Evolutionary conservation across 1,140 invertebrate species (phyloP), one percentile per base, ranked within the genome.

Genomic region (Epicauta chinensis): DNA sequence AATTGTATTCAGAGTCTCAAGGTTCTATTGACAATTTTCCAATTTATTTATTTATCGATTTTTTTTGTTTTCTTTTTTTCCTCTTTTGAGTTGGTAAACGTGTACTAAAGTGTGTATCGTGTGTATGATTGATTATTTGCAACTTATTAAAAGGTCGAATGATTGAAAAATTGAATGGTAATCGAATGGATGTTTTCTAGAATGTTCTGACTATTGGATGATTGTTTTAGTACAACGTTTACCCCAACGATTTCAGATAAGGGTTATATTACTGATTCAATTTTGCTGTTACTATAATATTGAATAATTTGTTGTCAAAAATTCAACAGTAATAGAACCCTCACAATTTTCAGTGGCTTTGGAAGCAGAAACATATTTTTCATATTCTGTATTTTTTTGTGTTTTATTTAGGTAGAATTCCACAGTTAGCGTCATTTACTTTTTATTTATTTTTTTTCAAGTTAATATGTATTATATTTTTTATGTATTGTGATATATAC

Each of bases 401-500:
- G 51, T 65, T 65, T 65, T 63, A 63, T 65, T 60, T 63, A 65
- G 61, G 63, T 58, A 58, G 61, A 63, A 63, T 52, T 60, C 62
- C 51, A 39, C 62, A 58, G 46, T 37, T 55, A 53, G 34, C 54
- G 58, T 57, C 51, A 53, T 49, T 53, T 51, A 58, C 15, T 35
- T 16, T 13, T 23, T 46, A 52, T 61, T 52, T 54, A 52, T 60
- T 51, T 40, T 45, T 51, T 55, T 55, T 53, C 42, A 41, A 38
- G 37, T 60, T 46, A 51, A 12, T 45, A 48, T 60, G 56, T 55
- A 58, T 49, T 55, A 53, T 61, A 51, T 47, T 52, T 51, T 61
- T 48, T 55, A 49, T 41, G 16, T 52, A 30, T 47, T 50, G 50
- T 58, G 51, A 43, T 38, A 49, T 53, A 51, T 37, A 51, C 16